Evolutionary conservation across 2,113 vertebrate species (phyloP).

Genomic region (Podiceps cristatus): DNA sequence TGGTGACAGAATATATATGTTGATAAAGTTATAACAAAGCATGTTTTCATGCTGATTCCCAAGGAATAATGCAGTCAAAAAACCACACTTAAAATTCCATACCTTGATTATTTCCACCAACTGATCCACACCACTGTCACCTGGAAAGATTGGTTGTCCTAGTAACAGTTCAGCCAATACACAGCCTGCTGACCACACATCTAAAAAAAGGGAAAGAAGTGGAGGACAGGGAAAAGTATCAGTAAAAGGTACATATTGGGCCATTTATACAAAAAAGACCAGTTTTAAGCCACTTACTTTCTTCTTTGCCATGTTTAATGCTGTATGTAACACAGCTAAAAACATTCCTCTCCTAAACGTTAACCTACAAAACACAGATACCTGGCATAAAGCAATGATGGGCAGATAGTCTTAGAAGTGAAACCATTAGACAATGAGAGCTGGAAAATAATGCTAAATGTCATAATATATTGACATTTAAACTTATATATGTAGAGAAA

Average conservation of each 20-base stretch:
- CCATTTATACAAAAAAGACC: not conserved
- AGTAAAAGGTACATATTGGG: not conserved
- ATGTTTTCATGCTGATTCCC: not conserved
- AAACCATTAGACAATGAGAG: not conserved
- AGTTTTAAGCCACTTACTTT: not conserved
- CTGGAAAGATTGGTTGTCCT: slow-evolving; percentile 98
- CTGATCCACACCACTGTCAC: slow-evolving; percentile 99
- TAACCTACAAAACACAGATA: not conserved
- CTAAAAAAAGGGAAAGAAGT: slow-evolving; percentile 68
- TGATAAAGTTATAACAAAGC: not conserved
- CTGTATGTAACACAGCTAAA: not conserved
- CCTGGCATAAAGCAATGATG: not conserved
- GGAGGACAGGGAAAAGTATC: not conserved
- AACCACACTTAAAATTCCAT: slow-evolving; percentile 16
- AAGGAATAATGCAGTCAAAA: not conserved
- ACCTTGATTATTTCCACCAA: slow-evolving; percentile 99
- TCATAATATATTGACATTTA: not conserved
- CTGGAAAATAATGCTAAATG: not conserved
- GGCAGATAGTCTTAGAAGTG: not conserved
- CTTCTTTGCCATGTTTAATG: not conserved
- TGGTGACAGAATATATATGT: not conserved
- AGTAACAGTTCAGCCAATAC: slow-evolving; percentile 97
- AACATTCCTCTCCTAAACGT: not conserved
- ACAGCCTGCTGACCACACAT: slow-evolving; percentile 99
- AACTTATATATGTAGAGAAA: not conserved